Percentiles rank a stretch among this genome's conserved stretches.
Conservation (phyloP, 2,888 invertebrate species). For the Parnassius mnemosyne region DNA sequence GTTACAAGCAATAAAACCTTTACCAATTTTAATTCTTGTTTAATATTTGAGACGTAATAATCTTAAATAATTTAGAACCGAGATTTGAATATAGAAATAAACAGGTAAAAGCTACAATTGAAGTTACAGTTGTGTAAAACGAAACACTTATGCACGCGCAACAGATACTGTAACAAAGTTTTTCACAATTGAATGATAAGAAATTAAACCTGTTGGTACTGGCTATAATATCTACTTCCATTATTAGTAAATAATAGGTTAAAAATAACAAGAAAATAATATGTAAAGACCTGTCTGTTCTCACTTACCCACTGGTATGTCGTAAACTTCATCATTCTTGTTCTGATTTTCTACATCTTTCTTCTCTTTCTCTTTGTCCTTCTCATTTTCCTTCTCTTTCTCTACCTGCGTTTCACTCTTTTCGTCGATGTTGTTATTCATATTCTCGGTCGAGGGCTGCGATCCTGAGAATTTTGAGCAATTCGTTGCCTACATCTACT, state of each 20-base stretch:
- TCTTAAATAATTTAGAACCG: too few relatives aligned
- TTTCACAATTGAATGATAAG: not conserved
- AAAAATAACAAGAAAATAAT: conserved; percentile 1
- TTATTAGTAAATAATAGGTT: conserved; percentile 30
- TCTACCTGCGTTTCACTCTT: conserved; percentile 43
- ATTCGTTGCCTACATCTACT: conserved; percentile 34
- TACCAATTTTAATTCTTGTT: too few relatives aligned
- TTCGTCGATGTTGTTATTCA: conserved; percentile 64
- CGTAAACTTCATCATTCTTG: conserved; percentile 70
- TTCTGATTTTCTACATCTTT: conserved; percentile 47
- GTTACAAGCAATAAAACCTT: too few relatives aligned
- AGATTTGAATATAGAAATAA: too few relatives aligned
- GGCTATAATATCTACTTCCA: not conserved
- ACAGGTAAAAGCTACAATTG: too few relatives aligned
- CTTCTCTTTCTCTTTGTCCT: conserved; percentile 53
- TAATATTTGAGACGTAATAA: too few relatives aligned
- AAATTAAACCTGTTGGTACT: too few relatives aligned
- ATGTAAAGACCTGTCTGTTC: conserved; percentile 15
- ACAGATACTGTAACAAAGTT: not conserved
- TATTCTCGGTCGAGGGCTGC: conserved; percentile 51
- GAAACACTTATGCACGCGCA: too few relatives aligned
- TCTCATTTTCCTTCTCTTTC: conserved; percentile 44
- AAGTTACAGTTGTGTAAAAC: too few relatives aligned
- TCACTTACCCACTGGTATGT: conserved; percentile 73
- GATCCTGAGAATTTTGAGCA: conserved; percentile 60